Evolutionary conservation across 2,797 vertebrate species (phyloP).

Genomic region (Spondyliosoma cantharus): DNA sequence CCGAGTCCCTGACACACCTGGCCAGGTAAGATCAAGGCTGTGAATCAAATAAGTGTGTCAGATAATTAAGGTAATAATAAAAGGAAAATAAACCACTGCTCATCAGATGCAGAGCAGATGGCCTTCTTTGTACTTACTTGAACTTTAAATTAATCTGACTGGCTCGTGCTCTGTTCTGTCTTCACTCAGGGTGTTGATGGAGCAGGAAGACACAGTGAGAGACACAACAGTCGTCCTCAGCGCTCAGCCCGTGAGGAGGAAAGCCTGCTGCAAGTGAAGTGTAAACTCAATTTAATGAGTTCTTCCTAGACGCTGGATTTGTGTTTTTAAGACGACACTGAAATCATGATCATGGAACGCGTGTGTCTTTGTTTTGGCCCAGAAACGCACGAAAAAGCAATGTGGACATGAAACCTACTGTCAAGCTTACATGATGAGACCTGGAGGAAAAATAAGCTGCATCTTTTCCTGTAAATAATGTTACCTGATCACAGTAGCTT

Average conservation of each 20-base stretch:
- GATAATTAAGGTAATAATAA: neutral
- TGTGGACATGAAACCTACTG: neutral
- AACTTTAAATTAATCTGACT: neutral
- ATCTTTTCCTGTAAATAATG: constrained; percentile 57
- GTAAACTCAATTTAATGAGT: constrained; percentile 3
- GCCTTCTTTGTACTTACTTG: neutral
- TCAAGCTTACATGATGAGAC: constrained; percentile 1
- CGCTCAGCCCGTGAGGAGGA: constrained; percentile 83
- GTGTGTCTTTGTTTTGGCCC: constrained; percentile 5
- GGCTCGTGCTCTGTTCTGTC: constrained; percentile 10
- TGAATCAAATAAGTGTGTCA: neutral
- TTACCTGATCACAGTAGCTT: constrained; percentile 41
- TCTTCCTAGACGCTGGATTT: neutral
- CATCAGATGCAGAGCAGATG: neutral
- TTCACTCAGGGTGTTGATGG: constrained; percentile 83
- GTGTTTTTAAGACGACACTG: neutral
- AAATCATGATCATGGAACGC: neutral
- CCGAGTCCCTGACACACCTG: constrained; percentile 87
- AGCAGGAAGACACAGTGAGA: constrained; percentile 88
- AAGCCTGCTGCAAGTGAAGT: constrained; percentile 87
- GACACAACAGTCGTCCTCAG: constrained; percentile 84
- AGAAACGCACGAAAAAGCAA: neutral
- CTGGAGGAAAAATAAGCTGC: neutral
- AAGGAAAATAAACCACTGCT: neutral
- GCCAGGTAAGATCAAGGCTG: constrained; percentile 82